phyloP scores from a whole-genome alignment of 2,113 vertebrate species.

The Bagarius yarrelli region DNA sequence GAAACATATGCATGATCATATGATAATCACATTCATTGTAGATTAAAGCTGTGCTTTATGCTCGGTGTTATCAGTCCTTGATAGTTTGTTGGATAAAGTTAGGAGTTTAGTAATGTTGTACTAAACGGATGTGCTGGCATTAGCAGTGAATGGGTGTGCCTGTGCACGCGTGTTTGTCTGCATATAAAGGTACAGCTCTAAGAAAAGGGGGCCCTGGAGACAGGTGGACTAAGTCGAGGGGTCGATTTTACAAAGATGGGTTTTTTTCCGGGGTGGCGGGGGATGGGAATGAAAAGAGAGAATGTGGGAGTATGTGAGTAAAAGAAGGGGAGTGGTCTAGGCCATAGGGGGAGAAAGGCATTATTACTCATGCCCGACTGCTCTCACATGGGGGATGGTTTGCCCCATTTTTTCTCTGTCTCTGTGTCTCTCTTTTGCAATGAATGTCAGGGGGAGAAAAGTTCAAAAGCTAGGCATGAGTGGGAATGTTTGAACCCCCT shows the following conservation, averaged over 20 bases:
- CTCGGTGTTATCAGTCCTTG: background rate
- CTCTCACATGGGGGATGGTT: slow-evolving; percentile 49
- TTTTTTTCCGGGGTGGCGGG: slow-evolving; percentile 35
- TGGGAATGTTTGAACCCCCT: slow-evolving; percentile 44
- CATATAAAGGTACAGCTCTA: slow-evolving; percentile 16
- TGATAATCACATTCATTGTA: background rate
- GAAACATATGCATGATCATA: background rate
- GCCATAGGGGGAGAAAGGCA: slow-evolving; percentile 50
- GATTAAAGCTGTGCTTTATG: background rate
- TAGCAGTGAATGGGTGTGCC: background rate
- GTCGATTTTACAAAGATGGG: slow-evolving; percentile 42
- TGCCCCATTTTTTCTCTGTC: slow-evolving; percentile 32
- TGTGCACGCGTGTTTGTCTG: slow-evolving; percentile 8
- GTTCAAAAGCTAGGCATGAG: slow-evolving; percentile 47
- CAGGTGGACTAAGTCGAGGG: slow-evolving; percentile 42
- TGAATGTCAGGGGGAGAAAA: slow-evolving; percentile 45
- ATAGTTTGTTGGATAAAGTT: background rate
- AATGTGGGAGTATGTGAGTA: slow-evolving; percentile 15
- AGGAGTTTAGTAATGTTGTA: background rate
- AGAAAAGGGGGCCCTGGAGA: slow-evolving; percentile 28
- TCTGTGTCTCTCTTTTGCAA: slow-evolving; percentile 40
- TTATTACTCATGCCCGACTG: slow-evolving; percentile 54
- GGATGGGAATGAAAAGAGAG: slow-evolving; percentile 41
- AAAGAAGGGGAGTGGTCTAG: slow-evolving; percentile 40
- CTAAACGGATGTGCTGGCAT: background rate